phyloP scores from a whole-genome alignment of 2,888 invertebrate genomes.

The Scaptomyza parva region DNA sequence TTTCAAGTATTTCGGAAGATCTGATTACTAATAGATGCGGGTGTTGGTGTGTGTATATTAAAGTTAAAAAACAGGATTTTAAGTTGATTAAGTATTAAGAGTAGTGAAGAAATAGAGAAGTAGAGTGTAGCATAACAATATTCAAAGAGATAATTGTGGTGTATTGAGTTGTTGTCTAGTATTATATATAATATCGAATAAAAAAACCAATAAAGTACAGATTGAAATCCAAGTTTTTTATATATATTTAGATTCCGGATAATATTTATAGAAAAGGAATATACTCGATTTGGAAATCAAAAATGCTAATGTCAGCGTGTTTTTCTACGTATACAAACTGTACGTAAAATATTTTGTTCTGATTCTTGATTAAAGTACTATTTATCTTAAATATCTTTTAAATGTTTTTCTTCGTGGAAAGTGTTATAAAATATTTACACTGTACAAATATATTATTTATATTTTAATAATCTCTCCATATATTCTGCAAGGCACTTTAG shows the following conservation, averaged over 20 bases:
- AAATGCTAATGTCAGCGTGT: too few species aligned
- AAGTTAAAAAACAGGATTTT: constrained; percentile 11
- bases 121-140: constrained; percentile 8
- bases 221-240: too few species aligned
- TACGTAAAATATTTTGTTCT: neutral
- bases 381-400: neutral
- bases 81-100: constrained; percentile 27
- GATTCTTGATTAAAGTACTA: neutral
- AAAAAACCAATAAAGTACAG: too few species aligned
- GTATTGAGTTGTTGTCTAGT: too few species aligned
- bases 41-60: constrained; percentile 38
- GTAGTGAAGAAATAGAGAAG: constrained; percentile 8
- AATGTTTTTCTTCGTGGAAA: neutral
- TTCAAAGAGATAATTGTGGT: neutral
- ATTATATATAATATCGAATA: too few species aligned
- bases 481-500: neutral
- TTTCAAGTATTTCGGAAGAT: neutral
- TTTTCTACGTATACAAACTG: neutral
- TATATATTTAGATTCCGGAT: too few species aligned
- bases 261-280: too few species aligned
- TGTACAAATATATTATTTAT: neutral
- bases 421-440: neutral
- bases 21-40: constrained; percentile 25
- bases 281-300: too few species aligned
- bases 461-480: neutral